A percentile compares a stretch with the other conserved stretches of the same genome.
Evolutionary conservation across 2,113 vertebrate genomes (phyloP).

Genomic region (Pachyramphus minor): DNA sequence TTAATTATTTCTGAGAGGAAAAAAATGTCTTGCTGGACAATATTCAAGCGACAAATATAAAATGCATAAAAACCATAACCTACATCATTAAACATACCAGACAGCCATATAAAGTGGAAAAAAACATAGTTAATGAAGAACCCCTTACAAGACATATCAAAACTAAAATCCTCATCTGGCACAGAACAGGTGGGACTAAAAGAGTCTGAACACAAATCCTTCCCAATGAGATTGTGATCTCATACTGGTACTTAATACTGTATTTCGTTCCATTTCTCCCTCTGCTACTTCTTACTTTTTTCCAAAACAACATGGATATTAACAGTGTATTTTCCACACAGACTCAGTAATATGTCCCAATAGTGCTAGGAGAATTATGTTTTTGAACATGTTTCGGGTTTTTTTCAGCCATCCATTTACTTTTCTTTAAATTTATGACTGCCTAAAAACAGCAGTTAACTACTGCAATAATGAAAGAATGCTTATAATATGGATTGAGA

Average conservation of each 20-base stretch:
- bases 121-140: not conserved
- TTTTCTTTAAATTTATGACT: not conserved
- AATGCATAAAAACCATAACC: not conserved
- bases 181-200: not conserved
- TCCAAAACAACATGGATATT: not conserved
- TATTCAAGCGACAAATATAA: not conserved
- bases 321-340: not conserved
- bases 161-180: not conserved
- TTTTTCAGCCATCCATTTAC: not conserved
- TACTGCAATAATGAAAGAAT: not conserved
- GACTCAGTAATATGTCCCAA: not conserved
- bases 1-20: not conserved
- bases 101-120: not conserved
- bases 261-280: not conserved
- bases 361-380: not conserved
- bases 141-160: not conserved
- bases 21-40: not conserved
- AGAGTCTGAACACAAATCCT: not conserved
- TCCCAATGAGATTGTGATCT: not conserved
- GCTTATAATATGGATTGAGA: not conserved
- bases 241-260: not conserved
- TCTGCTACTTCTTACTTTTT: not conserved
- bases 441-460: not conserved
- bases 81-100: not conserved
- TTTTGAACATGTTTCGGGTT: not conserved